These are phyloP conservation scores for Venustoraphidia nigricollis DNA, from an alignment of 2,888 invertebrate genomes.

Conservation along the genomic window DNA sequence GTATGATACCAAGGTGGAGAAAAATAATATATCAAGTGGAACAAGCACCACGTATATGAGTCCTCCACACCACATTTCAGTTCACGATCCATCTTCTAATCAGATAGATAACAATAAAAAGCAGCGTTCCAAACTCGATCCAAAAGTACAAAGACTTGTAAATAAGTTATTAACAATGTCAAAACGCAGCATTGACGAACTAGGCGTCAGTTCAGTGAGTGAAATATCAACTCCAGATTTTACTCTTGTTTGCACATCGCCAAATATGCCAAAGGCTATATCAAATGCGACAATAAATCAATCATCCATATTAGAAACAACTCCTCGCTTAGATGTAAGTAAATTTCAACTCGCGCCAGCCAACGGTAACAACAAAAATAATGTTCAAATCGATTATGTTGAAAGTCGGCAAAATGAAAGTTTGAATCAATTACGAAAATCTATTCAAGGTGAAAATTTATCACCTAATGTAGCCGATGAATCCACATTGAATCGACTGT, in stretches of 20 bases:
- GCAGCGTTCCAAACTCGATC: conserved; percentile 17
- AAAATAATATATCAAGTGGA: too few relatives aligned
- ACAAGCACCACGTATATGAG: conserved; percentile 25
- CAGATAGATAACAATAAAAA: not conserved
- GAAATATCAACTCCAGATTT: conserved; percentile 31
- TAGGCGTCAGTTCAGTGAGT: conserved; percentile 29
- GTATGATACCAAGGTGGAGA: too few relatives aligned
- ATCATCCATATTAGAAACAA: too few relatives aligned
- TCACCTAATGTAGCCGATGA: not conserved
- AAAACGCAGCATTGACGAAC: conserved; percentile 28
- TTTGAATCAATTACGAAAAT: not conserved
- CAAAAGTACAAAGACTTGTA: conserved; percentile 28
- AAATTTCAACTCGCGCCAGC: not conserved
- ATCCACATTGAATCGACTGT: not conserved
- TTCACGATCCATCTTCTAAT: too few relatives aligned
- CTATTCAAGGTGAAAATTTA: not conserved
- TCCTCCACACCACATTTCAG: conserved; percentile 18
- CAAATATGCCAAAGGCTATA: conserved; percentile 19
- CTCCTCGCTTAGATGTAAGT: too few relatives aligned
- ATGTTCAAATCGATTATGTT: not conserved
- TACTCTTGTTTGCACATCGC: conserved; percentile 28
- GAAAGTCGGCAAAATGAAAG: not conserved
- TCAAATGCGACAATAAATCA: too few relatives aligned
- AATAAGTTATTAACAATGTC: conserved; percentile 35
- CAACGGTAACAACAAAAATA: not conserved